These are phyloP conservation scores for Paelopatides confundens DNA, from an alignment of 53 echinoderm and acorn worm genomes.

Conservation along the genomic window DNA sequence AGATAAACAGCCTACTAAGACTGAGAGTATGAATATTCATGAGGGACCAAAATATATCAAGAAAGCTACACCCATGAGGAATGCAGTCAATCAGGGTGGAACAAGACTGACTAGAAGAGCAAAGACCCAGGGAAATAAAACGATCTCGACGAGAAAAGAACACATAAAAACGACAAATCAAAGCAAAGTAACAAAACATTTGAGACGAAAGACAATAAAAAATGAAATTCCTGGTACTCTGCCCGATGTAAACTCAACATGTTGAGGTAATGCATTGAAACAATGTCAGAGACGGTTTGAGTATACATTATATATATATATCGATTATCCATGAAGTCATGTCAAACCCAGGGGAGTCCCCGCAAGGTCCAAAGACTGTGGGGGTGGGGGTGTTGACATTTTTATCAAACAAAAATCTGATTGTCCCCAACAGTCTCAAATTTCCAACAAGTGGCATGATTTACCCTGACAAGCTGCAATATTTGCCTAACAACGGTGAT, in stretches of 20 bases:
- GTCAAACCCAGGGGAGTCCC: too few relatives aligned
- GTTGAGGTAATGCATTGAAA: not conserved
- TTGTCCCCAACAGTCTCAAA: too few relatives aligned
- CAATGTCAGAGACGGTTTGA: constrained; percentile 5
- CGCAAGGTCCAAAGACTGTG: too few relatives aligned
- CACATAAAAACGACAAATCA: not conserved
- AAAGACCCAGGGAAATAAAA: constrained; percentile 15
- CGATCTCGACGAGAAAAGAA: not conserved
- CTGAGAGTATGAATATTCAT: constrained; percentile 19
- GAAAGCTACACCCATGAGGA: not conserved
- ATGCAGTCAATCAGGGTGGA: not conserved
- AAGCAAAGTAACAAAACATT: not conserved
- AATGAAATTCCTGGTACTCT: not conserved
- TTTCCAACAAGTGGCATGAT: too few relatives aligned
- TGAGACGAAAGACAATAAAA: not conserved
- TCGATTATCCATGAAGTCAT: too few relatives aligned
- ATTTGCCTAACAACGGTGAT: too few relatives aligned
- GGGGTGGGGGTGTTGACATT: too few relatives aligned
- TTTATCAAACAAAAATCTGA: too few relatives aligned
- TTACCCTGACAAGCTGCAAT: too few relatives aligned
- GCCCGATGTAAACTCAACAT: not conserved
- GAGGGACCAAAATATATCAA: not conserved
- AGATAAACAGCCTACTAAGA: constrained; percentile 6
- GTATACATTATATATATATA: too few relatives aligned
- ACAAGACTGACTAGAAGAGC: constrained; percentile 2